Conservation (phyloP, 2,888 invertebrate genomes). For the Seira sanloemensis region DNA sequence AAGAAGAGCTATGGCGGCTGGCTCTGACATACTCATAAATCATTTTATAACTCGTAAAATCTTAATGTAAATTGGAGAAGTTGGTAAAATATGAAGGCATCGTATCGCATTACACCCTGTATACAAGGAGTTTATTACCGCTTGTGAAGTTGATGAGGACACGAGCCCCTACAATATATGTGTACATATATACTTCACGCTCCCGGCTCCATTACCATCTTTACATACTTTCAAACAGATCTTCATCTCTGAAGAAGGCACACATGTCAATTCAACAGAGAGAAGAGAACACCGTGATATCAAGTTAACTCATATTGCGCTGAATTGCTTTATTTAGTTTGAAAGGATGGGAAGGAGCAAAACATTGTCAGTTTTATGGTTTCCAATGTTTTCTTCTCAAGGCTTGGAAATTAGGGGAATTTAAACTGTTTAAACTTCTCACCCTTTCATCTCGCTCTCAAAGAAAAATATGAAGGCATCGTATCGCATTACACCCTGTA, state of each 20-base stretch:
- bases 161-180: too few species aligned
- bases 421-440: background rate
- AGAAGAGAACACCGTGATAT: background rate
- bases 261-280: background rate
- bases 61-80: slow-evolving; percentile 34
- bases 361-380: too few species aligned
- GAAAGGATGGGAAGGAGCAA: background rate
- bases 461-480: background rate
- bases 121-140: background rate
- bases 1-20: slow-evolving; percentile 23
- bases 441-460: background rate
- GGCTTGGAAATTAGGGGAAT: too few species aligned
- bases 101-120: background rate
- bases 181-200: background rate
- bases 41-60: slow-evolving; percentile 47
- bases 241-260: background rate
- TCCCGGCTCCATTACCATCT: too few species aligned
- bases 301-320: background rate
- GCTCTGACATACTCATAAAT: slow-evolving; percentile 33
- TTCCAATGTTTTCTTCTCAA: too few species aligned
- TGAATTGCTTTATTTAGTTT: background rate
- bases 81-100: slow-evolving; percentile 3
- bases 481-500: background rate
- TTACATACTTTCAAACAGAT: background rate
- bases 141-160: slow-evolving; percentile 13